These are phyloP conservation scores for Percopsis transmontana DNA, from an alignment of 2,113 vertebrate species.

Conservation along the genomic window DNA sequence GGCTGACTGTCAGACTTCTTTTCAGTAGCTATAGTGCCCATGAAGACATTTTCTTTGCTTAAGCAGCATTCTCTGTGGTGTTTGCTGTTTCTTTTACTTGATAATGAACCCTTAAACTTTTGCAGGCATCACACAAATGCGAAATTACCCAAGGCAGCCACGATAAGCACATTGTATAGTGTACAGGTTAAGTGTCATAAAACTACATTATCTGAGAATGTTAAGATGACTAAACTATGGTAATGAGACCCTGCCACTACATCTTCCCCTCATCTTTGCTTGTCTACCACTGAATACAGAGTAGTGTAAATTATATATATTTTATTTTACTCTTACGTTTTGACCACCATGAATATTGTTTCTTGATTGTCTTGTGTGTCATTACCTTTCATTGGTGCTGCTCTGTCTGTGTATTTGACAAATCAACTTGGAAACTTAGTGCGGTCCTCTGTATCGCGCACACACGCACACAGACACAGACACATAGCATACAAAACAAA, in stretches of 20 bases:
- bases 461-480: slow-evolving; percentile 1
- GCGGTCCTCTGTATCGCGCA: not conserved
- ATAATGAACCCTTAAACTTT: not conserved
- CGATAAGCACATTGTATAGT: not conserved
- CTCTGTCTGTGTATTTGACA: not conserved
- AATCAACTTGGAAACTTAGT: no score
- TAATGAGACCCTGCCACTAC: slow-evolving; percentile 28
- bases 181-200: not conserved
- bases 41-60: slow-evolving; percentile 26
- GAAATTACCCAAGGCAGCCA: not conserved
- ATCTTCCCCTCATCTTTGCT: no score
- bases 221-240: slow-evolving; percentile 40
- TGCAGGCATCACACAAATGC: not conserved
- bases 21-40: slow-evolving; percentile 33
- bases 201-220: no score
- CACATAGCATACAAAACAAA: slow-evolving; percentile 9
- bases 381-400: no score
- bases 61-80: slow-evolving; percentile 28
- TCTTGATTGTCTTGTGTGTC: no score
- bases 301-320: slow-evolving; percentile 44
- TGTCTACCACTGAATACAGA: slow-evolving; percentile 20
- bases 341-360: no score
- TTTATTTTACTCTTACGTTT: no score
- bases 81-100: not conserved
- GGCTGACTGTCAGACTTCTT: slow-evolving; percentile 44